phyloP scores from a whole-genome alignment of 2,888 invertebrate genomes.

The Cantharis lateralis region DNA sequence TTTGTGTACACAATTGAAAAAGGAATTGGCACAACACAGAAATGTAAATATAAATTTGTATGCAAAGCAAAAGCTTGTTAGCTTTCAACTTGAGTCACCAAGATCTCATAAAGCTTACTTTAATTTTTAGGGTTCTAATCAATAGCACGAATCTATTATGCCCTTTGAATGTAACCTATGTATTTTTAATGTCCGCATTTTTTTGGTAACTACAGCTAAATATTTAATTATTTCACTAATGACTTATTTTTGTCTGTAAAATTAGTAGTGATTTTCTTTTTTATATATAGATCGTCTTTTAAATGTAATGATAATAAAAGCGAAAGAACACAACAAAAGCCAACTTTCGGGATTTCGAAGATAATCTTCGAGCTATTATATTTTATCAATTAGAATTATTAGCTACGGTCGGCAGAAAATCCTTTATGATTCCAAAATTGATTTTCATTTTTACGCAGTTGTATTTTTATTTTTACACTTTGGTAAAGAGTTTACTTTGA shows the following conservation, averaged over 20 bases:
- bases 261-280: neutral
- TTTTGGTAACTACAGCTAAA: neutral
- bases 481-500: neutral
- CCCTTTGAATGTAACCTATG: neutral
- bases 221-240: neutral
- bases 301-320: neutral
- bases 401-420: neutral
- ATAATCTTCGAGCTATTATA: neutral
- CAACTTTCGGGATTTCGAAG: neutral
- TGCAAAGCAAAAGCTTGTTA: slow-evolving; percentile 34
- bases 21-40: slow-evolving; percentile 1
- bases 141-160: neutral
- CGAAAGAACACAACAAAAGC: neutral
- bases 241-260: neutral
- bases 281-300: neutral
- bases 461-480: neutral
- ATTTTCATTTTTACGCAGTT: neutral
- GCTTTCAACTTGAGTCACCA: slow-evolving; percentile 35
- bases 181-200: neutral
- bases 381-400: neutral
- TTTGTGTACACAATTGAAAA: neutral
- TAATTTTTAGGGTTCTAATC: slow-evolving; percentile 16
- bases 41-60: slow-evolving; percentile 37
- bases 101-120: slow-evolving; percentile 35
- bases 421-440: neutral